Conservation (phyloP, 1,140 invertebrate genomes). For the Aphidius ervi region DNA sequence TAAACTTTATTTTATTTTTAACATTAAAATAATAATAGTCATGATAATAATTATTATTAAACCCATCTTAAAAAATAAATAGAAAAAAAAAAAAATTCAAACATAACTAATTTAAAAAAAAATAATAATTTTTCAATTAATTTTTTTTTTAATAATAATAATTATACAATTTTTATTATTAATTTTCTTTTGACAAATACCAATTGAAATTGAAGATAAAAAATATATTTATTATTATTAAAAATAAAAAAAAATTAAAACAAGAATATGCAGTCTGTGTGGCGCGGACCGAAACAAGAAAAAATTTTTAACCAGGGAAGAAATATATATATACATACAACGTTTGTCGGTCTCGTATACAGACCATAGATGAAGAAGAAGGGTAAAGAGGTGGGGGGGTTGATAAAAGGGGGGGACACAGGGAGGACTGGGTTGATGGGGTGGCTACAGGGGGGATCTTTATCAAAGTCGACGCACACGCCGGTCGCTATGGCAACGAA, state of each 20-base stretch:
- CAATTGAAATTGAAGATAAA: slow-evolving; percentile 1
- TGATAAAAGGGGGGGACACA: background rate
- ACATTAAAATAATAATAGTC: background rate
- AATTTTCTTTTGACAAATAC: background rate
- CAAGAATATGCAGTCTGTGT: slow-evolving; percentile 1
- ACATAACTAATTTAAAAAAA: too few relatives aligned
- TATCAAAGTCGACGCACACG: slow-evolving; percentile 50
- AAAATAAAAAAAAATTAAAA: too few relatives aligned
- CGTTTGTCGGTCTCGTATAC: slow-evolving; percentile 17
- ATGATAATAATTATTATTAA: background rate
- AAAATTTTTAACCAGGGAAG: background rate
- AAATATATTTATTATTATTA: background rate
- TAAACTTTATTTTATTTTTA: slow-evolving; percentile 3
- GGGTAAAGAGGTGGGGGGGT: slow-evolving; percentile 1
- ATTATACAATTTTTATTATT: background rate
- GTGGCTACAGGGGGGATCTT: slow-evolving; percentile 11
- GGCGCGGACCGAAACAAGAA: background rate
- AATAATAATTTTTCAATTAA: background rate
- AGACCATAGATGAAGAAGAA: slow-evolving; percentile 1
- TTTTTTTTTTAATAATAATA: slow-evolving; percentile 5
- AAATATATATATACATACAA: slow-evolving; percentile 18
- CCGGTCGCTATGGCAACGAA: slow-evolving; percentile 52
- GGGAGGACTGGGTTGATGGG: background rate
- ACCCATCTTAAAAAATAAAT: background rate
- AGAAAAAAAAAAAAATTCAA: too few relatives aligned